These are phyloP conservation scores for Nyctalus aviator DNA, from an alignment of 2,797 vertebrate species.

Conservation along the genomic window DNA sequence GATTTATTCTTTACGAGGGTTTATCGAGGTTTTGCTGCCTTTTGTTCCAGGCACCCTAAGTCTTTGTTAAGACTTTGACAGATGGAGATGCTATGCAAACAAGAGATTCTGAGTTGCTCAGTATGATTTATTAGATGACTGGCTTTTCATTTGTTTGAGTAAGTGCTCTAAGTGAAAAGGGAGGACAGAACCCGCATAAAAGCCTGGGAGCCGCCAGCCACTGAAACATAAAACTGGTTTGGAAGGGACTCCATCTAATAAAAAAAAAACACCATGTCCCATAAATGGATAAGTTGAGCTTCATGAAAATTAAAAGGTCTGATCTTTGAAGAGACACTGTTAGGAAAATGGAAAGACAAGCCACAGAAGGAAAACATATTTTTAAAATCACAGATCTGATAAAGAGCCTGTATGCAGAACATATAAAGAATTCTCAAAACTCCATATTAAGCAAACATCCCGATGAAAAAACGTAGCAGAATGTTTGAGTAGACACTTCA, in stretches of 20 bases:
- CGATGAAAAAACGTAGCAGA: not conserved
- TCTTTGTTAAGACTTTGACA: constrained; percentile 15
- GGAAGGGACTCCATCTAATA: not conserved
- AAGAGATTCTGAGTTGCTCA: not conserved
- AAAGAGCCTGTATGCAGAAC: not conserved
- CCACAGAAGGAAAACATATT: not conserved
- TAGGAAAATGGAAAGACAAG: not conserved
- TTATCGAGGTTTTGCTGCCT: not conserved
- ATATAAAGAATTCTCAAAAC: not conserved
- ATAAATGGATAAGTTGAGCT: not conserved
- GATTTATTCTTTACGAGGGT: not conserved
- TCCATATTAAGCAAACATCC: not conserved
- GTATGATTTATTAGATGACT: not conserved
- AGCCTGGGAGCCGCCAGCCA: not conserved
- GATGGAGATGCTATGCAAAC: not conserved
- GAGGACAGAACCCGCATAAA: not conserved
- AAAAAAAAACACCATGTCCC: not conserved
- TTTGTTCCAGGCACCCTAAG: not conserved
- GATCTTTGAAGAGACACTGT: not conserved
- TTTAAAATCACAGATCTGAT: constrained; percentile 12
- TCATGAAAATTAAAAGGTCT: constrained; percentile 38
- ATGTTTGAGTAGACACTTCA: not conserved
- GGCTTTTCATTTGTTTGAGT: not conserved
- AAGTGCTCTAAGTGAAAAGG: not conserved
- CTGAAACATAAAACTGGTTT: not conserved